Evolutionary conservation across 2,113 vertebrate genomes (phyloP).

Genomic region (Fregetta grallaria): DNA sequence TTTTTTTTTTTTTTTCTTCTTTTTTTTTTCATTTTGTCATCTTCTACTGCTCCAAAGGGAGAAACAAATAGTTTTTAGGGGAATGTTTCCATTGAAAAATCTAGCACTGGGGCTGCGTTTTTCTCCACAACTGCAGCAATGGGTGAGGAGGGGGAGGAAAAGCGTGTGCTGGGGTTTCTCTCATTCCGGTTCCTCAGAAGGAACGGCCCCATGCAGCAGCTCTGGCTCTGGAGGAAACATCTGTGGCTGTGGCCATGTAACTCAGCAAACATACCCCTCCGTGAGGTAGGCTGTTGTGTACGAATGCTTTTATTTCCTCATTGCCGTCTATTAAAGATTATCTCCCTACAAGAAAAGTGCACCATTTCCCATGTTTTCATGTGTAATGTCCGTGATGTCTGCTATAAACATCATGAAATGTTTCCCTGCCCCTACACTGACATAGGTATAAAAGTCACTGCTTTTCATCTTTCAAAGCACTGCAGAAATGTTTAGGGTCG

Average conservation of each 20-base stretch:
- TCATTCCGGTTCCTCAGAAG: conserved; percentile 6
- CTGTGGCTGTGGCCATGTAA: conserved; percentile 9
- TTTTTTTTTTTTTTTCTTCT: neutral
- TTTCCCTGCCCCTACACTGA: neutral
- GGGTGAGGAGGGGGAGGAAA: neutral
- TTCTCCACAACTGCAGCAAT: neutral
- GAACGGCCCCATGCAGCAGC: neutral
- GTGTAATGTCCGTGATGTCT: conserved; percentile 10
- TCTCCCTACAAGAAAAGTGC: conserved; percentile 15
- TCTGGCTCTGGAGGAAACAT: conserved; percentile 61
- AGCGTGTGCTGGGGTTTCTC: neutral
- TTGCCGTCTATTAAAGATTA: conserved; percentile 56
- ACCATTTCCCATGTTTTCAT: conserved; percentile 56
- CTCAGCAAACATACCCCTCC: neutral
- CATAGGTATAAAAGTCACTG: neutral
- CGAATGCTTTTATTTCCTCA: conserved; percentile 40
- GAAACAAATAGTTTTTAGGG: neutral
- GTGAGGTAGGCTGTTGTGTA: neutral
- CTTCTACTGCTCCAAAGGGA: neutral
- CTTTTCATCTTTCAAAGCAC: conserved; percentile 40
- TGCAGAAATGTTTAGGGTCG: conserved; percentile 34
- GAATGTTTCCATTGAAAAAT: neutral
- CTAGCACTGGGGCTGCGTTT: neutral
- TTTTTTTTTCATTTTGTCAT: neutral
- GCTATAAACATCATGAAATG: conserved; percentile 26